Conservation (phyloP, 2,113 vertebrate species). For the Dromas ardeola region DNA sequence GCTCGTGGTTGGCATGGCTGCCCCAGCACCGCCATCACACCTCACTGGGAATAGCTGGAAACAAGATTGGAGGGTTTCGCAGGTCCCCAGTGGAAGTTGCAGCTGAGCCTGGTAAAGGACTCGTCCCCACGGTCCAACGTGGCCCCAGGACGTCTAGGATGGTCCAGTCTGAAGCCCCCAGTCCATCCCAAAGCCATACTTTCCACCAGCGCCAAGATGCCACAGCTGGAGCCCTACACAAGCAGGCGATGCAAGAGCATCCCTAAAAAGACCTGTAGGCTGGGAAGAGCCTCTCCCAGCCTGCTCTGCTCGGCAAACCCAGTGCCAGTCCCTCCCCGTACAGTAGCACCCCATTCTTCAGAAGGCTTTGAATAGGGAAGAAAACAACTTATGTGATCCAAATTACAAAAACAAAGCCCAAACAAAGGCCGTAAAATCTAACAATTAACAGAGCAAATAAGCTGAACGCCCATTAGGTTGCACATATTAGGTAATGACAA, state of each 20-base stretch:
- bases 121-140: fast-evolving
- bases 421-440: slow-evolving; percentile 42
- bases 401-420: slow-evolving; percentile 25
- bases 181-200: neutral
- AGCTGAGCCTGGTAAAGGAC: neutral
- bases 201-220: neutral
- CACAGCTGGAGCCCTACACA: neutral
- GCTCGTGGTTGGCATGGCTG: neutral
- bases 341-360: neutral
- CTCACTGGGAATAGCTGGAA: neutral
- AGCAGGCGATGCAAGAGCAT: neutral
- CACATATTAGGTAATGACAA: slow-evolving; percentile 64
- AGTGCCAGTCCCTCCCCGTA: neutral
- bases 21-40: neutral
- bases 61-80: neutral
- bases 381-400: neutral
- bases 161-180: neutral
- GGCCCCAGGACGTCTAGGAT: neutral
- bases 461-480: slow-evolving; percentile 40
- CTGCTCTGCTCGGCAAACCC: neutral
- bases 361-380: neutral
- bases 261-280: neutral
- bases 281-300: neutral
- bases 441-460: slow-evolving; percentile 60
- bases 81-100: neutral